Conservation (phyloP, 2,888 invertebrate species). For the Ormyrus thymus region DNA sequence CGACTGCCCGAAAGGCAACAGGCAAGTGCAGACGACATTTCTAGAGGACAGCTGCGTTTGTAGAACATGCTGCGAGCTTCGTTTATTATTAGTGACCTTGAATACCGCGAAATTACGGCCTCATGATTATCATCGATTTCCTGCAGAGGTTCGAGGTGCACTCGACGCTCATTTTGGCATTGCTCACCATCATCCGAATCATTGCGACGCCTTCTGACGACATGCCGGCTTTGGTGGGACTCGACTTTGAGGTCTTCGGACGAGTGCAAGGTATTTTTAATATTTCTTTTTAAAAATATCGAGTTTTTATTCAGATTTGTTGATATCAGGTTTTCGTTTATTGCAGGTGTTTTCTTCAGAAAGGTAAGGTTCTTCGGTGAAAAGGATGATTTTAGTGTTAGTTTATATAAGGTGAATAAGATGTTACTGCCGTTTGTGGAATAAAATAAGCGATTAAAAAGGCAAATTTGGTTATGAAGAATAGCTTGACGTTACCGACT, state of each 20-base stretch:
- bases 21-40: no score
- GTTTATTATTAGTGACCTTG: conserved; percentile 40
- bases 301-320: conserved; percentile 5
- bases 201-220: conserved; percentile 13
- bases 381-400: neutral
- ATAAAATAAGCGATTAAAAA: no score
- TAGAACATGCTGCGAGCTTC: conserved; percentile 23
- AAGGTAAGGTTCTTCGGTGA: conserved; percentile 65
- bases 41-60: no score
- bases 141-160: conserved; percentile 51
- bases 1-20: no score
- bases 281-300: neutral
- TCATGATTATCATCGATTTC: conserved; percentile 44
- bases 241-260: conserved; percentile 74
- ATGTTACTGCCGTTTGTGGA: neutral
- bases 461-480: no score
- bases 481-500: conserved; percentile 7
- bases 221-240: conserved; percentile 64
- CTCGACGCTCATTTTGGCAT: conserved; percentile 37
- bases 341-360: conserved; percentile 74
- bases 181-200: conserved; percentile 16
- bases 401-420: neutral
- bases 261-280: conserved; percentile 69
- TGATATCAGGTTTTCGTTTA: conserved; percentile 48
- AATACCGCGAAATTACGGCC: conserved; percentile 14